These are phyloP conservation scores for Emys orbicularis DNA, from an alignment of 2,797 vertebrate genomes.

Conservation along the genomic window DNA sequence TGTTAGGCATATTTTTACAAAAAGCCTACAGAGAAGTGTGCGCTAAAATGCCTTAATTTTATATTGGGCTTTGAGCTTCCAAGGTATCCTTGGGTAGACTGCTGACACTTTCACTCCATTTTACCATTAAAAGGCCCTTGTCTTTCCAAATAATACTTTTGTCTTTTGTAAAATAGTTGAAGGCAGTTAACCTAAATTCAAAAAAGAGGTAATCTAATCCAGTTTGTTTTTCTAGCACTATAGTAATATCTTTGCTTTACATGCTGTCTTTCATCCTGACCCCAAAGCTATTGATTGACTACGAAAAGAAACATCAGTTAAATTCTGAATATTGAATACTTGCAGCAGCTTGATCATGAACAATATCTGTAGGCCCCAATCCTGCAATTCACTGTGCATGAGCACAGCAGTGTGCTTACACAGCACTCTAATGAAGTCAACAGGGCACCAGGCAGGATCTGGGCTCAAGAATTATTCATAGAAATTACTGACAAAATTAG, in stretches of 20 bases:
- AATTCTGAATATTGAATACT: neutral
- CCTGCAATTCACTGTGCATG: neutral
- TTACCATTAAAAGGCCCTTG: neutral
- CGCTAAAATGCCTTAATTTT: neutral
- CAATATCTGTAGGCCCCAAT: neutral
- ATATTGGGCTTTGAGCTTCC: neutral
- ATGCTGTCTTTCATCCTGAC: neutral
- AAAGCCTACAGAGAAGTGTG: neutral
- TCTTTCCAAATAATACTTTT: conserved; percentile 8
- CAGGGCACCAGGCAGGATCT: neutral
- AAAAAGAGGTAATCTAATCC: neutral
- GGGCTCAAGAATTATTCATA: neutral
- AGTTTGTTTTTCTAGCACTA: neutral
- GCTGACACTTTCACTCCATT: neutral
- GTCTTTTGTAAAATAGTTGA: neutral
- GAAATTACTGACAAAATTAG: neutral
- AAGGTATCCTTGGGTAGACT: neutral
- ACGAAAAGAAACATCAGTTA: conserved; percentile 14
- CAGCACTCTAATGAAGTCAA: neutral
- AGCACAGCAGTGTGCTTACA: neutral
- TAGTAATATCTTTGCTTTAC: neutral
- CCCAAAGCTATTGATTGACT: neutral
- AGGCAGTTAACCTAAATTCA: neutral
- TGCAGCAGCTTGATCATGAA: conserved; percentile 24
- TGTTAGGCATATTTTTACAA: conserved; percentile 25